Base-by-base conservation (phyloP, 92 coral and sea anemone species). In the Porites evermanni region DNA sequence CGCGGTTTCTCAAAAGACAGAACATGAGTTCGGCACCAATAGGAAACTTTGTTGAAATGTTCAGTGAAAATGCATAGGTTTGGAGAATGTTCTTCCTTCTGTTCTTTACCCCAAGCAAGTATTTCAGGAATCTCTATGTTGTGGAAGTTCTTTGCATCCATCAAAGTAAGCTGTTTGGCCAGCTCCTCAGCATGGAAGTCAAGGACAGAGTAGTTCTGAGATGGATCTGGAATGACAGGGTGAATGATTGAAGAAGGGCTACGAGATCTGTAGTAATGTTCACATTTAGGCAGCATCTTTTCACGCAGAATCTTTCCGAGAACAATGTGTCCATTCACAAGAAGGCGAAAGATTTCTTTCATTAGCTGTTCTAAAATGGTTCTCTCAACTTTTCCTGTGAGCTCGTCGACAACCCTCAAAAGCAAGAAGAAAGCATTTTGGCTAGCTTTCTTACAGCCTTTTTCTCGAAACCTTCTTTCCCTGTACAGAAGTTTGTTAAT, bases 101-200 rank as follows among this genome's bases (percentile, higher is more conserved):
- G 99, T 29, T 96, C 99, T 60, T 97, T 97, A 1, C 99, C 99
- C 99, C 99, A 97, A 5, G 99, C 88, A 65, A 97, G 88, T 72
- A 97, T 95, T 87, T 97, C 99, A 4, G 99, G 99, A 79, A 97
- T 95, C 85, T 97, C 99, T 64, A 97, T 93, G 66, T 95, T 89
- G 66, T 91, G 88, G 83, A 93, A 97, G 73, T 97, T 95, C 89
- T 85, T 92, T 14, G 98, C 98, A 89, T 97, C 99, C 69, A 95
- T 91, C 79, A 97, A 79, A 17, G 99, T 95, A 18, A 97, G 88
- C 67, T 95, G 97, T 72, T 95, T 93, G 4, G 99, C 99, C 66
- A 97, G 64, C 29, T 95, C 94, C 80, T 94, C 91, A 2, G 98
- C 93, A 66, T 93, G 96, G 72, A 95, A 97, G 24, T 94, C 95